phyloP scores from a whole-genome alignment of 1,140 invertebrate genomes.

The Harlomillsia oculata region DNA sequence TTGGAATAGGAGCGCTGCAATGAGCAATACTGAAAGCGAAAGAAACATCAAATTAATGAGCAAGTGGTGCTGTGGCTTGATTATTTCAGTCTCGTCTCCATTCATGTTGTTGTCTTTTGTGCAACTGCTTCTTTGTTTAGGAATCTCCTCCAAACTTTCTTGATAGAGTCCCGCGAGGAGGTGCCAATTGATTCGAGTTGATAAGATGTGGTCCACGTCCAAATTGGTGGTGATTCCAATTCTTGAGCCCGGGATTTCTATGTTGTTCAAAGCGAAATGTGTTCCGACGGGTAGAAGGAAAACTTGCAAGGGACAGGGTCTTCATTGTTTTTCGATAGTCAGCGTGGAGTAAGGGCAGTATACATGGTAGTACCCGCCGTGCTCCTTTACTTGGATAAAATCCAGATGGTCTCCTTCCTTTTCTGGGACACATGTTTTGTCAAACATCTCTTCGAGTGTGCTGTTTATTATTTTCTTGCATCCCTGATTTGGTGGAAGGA shows the following conservation, averaged over 20 bases:
- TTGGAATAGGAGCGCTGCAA: no score
- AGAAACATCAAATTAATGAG: no score
- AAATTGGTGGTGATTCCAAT: constrained; percentile 1
- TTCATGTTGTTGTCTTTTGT: no score
- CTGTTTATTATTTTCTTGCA: background rate
- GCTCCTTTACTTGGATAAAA: constrained; percentile 4
- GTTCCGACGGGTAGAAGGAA: constrained; percentile 9
- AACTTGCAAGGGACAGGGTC: constrained; percentile 7
- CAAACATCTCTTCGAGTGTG: background rate
- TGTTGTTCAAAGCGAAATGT: constrained; percentile 17
- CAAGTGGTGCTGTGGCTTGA: no score
- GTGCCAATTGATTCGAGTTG: constrained; percentile 16
- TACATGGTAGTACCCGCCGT: constrained; percentile 1
- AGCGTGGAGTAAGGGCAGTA: background rate
- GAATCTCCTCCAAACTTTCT: no score
- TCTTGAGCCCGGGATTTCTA: background rate
- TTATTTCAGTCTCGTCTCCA: no score
- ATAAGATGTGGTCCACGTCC: constrained; percentile 6
- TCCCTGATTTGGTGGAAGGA: background rate
- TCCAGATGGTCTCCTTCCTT: constrained; percentile 3
- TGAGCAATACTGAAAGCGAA: no score
- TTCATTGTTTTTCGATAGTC: background rate
- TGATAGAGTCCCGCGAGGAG: no score
- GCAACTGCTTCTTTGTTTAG: no score
- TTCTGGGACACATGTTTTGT: background rate